A percentile compares a stretch with the other conserved stretches of the same genome.
These are phyloP conservation scores for Mythimna loreyi DNA, from an alignment of 2,888 invertebrate genomes.

Conservation along the genomic window DNA sequence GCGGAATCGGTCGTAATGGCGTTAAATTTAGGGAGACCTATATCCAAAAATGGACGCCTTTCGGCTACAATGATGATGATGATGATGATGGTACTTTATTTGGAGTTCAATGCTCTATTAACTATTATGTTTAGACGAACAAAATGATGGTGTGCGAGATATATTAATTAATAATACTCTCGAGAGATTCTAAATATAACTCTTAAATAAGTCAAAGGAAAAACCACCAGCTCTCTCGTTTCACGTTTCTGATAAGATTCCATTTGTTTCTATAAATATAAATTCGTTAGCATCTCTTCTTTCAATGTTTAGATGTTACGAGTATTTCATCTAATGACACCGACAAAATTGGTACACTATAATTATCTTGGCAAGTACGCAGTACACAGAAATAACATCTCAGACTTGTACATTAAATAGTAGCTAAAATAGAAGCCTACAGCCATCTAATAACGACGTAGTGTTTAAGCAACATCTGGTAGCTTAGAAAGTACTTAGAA, in stretches of 20 bases:
- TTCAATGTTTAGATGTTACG: background rate
- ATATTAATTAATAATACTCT: too few relatives aligned
- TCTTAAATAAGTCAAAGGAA: too few relatives aligned
- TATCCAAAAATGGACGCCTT: too few relatives aligned
- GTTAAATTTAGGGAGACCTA: too few relatives aligned
- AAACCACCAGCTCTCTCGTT: background rate
- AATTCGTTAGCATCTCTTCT: background rate
- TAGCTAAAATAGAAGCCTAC: background rate
- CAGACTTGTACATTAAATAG: conserved; percentile 13
- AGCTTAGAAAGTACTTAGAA: background rate
- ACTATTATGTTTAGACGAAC: background rate
- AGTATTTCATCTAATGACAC: background rate
- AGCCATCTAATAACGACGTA: conserved; percentile 13
- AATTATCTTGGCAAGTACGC: background rate
- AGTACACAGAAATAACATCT: background rate
- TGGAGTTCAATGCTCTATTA: background rate
- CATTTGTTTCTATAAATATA: background rate
- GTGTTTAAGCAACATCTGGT: conserved; percentile 19
- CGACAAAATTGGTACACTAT: background rate
- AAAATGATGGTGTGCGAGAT: background rate
- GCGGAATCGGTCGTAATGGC: too few relatives aligned
- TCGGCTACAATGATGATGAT: too few relatives aligned
- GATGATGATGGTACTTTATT: too few relatives aligned
- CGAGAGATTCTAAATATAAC: too few relatives aligned
- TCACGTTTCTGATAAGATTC: background rate